Conservation (phyloP, 2,888 invertebrate species). For the Dromius quadrimaculatus region DNA sequence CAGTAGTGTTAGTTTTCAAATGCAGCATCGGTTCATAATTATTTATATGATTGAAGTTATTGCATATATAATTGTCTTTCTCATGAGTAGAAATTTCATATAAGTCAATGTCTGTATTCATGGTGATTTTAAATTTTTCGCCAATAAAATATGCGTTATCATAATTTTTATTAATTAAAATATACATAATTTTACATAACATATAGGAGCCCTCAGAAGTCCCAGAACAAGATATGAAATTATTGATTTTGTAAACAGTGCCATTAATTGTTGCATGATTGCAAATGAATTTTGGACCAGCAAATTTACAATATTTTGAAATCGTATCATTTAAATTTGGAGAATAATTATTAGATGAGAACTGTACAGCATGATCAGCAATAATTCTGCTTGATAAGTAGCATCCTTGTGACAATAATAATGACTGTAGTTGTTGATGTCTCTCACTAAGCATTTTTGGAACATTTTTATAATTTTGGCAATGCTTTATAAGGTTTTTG, state of each 20-base stretch:
- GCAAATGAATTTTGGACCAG: neutral
- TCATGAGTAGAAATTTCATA: neutral
- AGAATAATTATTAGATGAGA: neutral
- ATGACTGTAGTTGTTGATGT: no score
- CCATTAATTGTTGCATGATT: neutral
- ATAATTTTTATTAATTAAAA: slow-evolving; percentile 13
- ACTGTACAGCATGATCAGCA: slow-evolving; percentile 12
- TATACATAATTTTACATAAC: neutral
- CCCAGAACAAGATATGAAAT: neutral
- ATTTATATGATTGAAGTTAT: neutral
- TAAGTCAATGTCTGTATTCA: slow-evolving; percentile 1
- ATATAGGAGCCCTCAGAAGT: neutral
- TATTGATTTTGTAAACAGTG: neutral
- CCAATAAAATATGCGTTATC: neutral
- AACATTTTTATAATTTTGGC: no score
- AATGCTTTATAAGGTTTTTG: no score
- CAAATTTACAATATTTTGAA: neutral
- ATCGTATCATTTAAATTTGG: neutral
- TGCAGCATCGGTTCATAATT: neutral
- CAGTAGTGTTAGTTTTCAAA: neutral
- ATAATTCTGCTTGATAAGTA: neutral
- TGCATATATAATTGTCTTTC: neutral
- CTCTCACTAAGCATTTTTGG: no score
- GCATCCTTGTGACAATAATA: neutral
- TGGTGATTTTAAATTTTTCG: neutral